Evolutionary conservation across 92 coral and sea anemone species (phyloP).

Genomic region (Montipora capitata): DNA sequence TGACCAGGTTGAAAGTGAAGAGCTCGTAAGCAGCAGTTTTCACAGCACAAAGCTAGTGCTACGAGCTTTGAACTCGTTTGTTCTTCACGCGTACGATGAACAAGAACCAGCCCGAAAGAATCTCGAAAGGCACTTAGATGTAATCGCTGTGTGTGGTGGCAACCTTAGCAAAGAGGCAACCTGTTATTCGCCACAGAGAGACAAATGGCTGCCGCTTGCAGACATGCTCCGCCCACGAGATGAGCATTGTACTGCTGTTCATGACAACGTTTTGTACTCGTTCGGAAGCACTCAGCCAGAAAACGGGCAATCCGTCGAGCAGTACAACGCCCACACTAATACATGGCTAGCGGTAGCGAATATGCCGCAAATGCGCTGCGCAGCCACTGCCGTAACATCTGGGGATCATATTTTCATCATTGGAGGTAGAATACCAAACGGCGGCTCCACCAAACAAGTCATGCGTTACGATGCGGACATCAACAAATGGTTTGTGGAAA

Average conservation of each 20-base stretch:
- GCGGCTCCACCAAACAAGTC: slow-evolving; percentile 76
- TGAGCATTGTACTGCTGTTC: slow-evolving; percentile 74
- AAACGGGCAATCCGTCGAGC: slow-evolving; percentile 78
- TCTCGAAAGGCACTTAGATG: slow-evolving; percentile 69
- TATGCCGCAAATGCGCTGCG: slow-evolving; percentile 77
- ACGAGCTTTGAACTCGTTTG: slow-evolving; percentile 74
- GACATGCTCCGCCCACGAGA: slow-evolving; percentile 75
- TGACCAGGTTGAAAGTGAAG: slow-evolving; percentile 75
- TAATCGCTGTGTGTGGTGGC: slow-evolving; percentile 84
- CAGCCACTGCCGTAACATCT: slow-evolving; percentile 71
- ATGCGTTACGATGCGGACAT: slow-evolving; percentile 81
- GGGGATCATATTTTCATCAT: slow-evolving; percentile 78
- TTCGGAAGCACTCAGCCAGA: slow-evolving; percentile 77
- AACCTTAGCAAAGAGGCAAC: slow-evolving; percentile 81
- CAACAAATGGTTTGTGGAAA: slow-evolving; percentile 76
- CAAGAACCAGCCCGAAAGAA: slow-evolving; percentile 52
- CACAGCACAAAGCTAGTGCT: slow-evolving; percentile 80
- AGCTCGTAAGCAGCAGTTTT: slow-evolving; percentile 75
- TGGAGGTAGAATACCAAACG: slow-evolving; percentile 82
- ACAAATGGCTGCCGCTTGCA: slow-evolving; percentile 74
- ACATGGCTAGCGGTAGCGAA: slow-evolving; percentile 76
- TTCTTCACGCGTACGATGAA: slow-evolving; percentile 56
- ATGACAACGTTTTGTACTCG: slow-evolving; percentile 74
- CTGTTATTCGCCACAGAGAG: slow-evolving; percentile 74
- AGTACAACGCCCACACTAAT: slow-evolving; percentile 72